These are phyloP conservation scores for Macrobrachium rosenbergii DNA, from an alignment of 1,140 invertebrate genomes.

Conservation along the genomic window DNA sequence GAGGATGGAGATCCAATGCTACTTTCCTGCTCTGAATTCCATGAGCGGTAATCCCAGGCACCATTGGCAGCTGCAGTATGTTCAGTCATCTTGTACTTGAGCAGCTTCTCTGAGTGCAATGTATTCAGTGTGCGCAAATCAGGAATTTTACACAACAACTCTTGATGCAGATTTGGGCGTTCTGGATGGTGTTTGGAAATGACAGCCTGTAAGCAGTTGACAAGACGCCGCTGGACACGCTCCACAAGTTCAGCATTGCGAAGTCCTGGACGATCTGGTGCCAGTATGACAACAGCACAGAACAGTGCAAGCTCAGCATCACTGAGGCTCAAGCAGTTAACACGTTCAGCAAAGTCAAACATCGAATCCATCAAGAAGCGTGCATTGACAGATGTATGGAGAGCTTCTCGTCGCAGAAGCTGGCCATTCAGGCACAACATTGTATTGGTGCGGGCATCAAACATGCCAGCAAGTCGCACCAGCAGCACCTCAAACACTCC, in stretches of 20 bases:
- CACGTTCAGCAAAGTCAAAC: slow-evolving; percentile 95
- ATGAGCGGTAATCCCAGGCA: slow-evolving; percentile 56
- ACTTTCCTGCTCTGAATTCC: slow-evolving; percentile 67
- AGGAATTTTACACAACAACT: slow-evolving; percentile 93
- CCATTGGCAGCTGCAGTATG: slow-evolving; percentile 79
- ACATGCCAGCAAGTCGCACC: slow-evolving; percentile 93
- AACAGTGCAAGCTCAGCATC: slow-evolving; percentile 95
- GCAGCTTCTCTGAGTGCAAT: slow-evolving; percentile 93
- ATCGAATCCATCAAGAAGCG: slow-evolving; percentile 96
- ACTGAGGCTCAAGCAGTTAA: slow-evolving; percentile 89
- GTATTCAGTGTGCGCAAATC: slow-evolving; percentile 96
- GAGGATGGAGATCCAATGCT: slow-evolving; percentile 79
- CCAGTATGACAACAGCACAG: slow-evolving; percentile 94
- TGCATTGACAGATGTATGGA: slow-evolving; percentile 85
- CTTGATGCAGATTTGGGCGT: slow-evolving; percentile 82
- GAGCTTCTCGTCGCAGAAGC: slow-evolving; percentile 88
- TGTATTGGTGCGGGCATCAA: slow-evolving; percentile 74
- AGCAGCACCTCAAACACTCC: slow-evolving; percentile 95
- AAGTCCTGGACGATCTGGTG: slow-evolving; percentile 90
- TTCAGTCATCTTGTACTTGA: slow-evolving; percentile 92
- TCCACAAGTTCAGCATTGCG: slow-evolving; percentile 92
- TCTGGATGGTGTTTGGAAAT: slow-evolving; percentile 82
- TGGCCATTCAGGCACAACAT: slow-evolving; percentile 95
- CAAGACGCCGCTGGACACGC: slow-evolving; percentile 91
- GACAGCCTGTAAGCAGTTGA: slow-evolving; percentile 87